Conservation (phyloP, 2,797 vertebrate species). For the Spondyliosoma cantharus region DNA sequence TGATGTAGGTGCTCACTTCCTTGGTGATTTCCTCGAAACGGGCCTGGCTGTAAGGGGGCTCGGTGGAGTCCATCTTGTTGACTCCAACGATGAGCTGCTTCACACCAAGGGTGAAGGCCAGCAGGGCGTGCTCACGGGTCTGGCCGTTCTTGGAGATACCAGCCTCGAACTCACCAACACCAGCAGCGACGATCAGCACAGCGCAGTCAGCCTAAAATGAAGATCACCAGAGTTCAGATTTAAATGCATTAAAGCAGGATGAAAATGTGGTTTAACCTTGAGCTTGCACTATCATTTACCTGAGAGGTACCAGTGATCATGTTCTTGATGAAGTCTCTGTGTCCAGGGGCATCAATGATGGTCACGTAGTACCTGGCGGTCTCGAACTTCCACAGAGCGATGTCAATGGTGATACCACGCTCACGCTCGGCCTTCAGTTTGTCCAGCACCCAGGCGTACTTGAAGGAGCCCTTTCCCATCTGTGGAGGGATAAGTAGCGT, state of each 20-base stretch:
- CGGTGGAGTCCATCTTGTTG: constrained; percentile 90
- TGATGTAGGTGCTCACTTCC: constrained; percentile 88
- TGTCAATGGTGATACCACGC: constrained; percentile 88
- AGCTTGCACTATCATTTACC: constrained; percentile 59
- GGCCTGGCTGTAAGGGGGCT: constrained; percentile 86
- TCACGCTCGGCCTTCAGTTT: constrained; percentile 88
- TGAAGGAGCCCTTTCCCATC: constrained; percentile 91
- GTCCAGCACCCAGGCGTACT: constrained; percentile 88
- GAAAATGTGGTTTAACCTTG: too few species aligned
- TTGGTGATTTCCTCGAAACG: constrained; percentile 87
- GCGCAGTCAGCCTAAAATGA: constrained; percentile 84
- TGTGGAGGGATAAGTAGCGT: constrained; percentile 15
- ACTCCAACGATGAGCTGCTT: constrained; percentile 86
- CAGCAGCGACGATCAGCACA: constrained; percentile 86
- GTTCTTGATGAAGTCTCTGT: constrained; percentile 91
- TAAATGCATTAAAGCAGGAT: not conserved
- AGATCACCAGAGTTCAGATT: too few species aligned
- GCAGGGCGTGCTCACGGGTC: constrained; percentile 87
- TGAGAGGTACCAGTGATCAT: constrained; percentile 90
- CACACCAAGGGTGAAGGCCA: constrained; percentile 86
- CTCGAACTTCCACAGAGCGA: constrained; percentile 89
- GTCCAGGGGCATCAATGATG: constrained; percentile 88
- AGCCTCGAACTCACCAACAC: constrained; percentile 87
- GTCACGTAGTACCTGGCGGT: constrained; percentile 86
- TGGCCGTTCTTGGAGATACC: constrained; percentile 89